Evolutionary conservation across 53 echinoderm and acorn worm genomes (phyloP).

Genomic region (Paracentrotus lividus): DNA sequence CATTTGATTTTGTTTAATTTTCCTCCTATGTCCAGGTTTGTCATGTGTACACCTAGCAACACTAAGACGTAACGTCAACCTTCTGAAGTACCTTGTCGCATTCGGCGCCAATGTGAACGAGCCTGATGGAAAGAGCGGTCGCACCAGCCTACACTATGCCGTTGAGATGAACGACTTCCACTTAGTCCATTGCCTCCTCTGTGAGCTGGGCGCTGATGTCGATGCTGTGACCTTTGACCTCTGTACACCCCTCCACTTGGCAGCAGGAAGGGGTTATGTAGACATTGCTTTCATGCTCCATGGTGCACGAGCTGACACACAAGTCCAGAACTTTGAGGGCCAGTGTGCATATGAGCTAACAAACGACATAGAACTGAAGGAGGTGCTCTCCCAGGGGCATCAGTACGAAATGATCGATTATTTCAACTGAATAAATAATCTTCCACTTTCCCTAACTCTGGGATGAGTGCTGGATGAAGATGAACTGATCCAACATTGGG

Average conservation of each 20-base stretch:
- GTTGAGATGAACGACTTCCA: slow-evolving; percentile 80
- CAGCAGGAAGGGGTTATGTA: slow-evolving; percentile 81
- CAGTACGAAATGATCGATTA: not conserved
- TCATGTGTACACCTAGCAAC: slow-evolving; percentile 92
- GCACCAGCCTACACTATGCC: slow-evolving; percentile 88
- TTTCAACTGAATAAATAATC: slow-evolving; percentile 4
- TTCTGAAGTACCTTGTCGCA: slow-evolving; percentile 75
- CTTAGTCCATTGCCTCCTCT: slow-evolving; percentile 76
- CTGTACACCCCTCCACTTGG: slow-evolving; percentile 92
- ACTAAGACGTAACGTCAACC: slow-evolving; percentile 53
- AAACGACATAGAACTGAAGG: not conserved
- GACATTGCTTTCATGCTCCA: slow-evolving; percentile 74
- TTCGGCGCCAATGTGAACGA: slow-evolving; percentile 87
- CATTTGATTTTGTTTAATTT: not conserved
- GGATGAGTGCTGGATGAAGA: slow-evolving; percentile 12
- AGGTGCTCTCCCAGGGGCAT: slow-evolving; percentile 9
- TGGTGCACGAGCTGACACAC: slow-evolving; percentile 78
- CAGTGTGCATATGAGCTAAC: slow-evolving; percentile 78
- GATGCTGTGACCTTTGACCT: slow-evolving; percentile 91
- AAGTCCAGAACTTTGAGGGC: slow-evolving; percentile 87
- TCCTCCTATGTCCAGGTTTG: slow-evolving; percentile 74
- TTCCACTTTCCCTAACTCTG: not conserved
- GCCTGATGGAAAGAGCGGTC: slow-evolving; percentile 93
- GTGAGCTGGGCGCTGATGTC: slow-evolving; percentile 75
- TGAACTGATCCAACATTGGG: not conserved